Conservation (phyloP, 2,888 invertebrate genomes). For the Lycocerus yunnanus region DNA sequence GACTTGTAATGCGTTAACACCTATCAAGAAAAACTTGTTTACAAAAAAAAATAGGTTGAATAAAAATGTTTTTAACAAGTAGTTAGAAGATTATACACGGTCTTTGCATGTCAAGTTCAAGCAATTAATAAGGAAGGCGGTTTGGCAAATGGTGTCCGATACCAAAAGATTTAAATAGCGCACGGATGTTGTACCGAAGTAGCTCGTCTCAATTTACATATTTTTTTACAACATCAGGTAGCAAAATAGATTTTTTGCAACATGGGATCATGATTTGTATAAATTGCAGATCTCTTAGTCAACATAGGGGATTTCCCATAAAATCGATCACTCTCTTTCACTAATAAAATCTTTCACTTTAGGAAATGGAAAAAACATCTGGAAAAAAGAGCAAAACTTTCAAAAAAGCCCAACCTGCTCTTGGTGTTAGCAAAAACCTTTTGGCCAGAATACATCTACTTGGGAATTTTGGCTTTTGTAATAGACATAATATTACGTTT, state of each 20-base stretch:
- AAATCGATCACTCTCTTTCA: background rate
- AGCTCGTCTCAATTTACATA: background rate
- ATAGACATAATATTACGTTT: slow-evolving; percentile 64
- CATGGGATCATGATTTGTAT: background rate
- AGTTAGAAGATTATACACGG: background rate
- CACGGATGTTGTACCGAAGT: background rate
- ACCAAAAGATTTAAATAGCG: background rate
- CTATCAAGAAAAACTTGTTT: background rate
- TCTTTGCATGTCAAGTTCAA: background rate
- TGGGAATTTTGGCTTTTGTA: slow-evolving; percentile 67
- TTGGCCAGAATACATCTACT: slow-evolving; percentile 66
- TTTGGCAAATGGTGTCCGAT: background rate
- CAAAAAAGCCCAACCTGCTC: slow-evolving; percentile 66
- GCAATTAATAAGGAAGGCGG: background rate
- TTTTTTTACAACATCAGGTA: background rate
- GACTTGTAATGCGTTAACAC: background rate
- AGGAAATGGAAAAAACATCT: slow-evolving; percentile 73
- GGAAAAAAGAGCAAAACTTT: slow-evolving; percentile 60
- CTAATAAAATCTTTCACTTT: slow-evolving; percentile 36
- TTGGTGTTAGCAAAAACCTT: slow-evolving; percentile 70
- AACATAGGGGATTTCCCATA: too few species aligned
- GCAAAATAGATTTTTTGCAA: background rate
- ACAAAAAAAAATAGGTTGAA: background rate
- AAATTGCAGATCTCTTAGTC: background rate
- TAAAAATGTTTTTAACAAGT: background rate